Percentiles rank a stretch among this genome's conserved stretches.
phyloP scores from a whole-genome alignment of 2,113 vertebrate genomes.

The Microcebus tavaratra region DNA sequence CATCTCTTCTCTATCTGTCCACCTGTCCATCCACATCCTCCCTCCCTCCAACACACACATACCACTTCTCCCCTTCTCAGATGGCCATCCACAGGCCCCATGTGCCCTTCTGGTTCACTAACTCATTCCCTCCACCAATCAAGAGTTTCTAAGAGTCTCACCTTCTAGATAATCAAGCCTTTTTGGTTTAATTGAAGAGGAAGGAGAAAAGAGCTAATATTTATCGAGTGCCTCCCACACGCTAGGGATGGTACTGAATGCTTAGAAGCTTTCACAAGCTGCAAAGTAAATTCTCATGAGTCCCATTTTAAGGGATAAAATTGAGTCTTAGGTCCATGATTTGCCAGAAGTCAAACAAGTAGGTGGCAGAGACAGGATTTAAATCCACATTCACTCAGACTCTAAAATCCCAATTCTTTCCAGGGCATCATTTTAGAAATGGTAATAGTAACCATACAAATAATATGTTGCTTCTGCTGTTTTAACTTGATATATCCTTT shows the following conservation, averaged over 20 bases:
- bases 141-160: constrained; percentile 5
- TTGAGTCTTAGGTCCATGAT: neutral
- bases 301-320: neutral
- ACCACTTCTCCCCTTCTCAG: neutral
- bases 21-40: neutral
- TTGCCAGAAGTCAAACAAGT: neutral
- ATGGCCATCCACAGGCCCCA: neutral
- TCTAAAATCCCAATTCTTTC: neutral
- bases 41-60: neutral
- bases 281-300: neutral
- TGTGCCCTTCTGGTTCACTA: neutral
- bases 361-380: neutral
- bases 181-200: neutral
- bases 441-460: neutral
- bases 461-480: neutral
- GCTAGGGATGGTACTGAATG: neutral
- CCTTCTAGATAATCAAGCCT: constrained; percentile 15
- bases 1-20: neutral
- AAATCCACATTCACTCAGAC: neutral
- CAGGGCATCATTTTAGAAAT: neutral
- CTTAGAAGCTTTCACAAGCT: neutral
- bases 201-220: neutral
- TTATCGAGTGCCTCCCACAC: neutral
- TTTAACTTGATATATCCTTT: neutral
- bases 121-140: neutral